Evolutionary conservation across 2,113 vertebrate species (phyloP).

Genomic region (Clinocottus analis): DNA sequence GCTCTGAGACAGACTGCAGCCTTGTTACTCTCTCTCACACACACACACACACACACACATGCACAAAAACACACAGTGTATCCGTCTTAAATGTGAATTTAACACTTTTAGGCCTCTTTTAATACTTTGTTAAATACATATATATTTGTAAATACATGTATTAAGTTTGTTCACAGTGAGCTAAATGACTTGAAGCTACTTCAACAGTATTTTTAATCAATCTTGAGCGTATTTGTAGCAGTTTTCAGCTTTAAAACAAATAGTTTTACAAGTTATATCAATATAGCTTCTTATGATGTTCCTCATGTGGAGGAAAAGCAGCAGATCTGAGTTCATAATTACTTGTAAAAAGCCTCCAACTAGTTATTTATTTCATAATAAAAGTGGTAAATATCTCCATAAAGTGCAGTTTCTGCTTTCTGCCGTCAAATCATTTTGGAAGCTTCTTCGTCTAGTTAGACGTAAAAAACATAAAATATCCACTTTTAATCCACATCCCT

Average conservation of each 20-base stretch:
- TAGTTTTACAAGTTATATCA: not conserved
- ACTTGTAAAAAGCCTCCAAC: not conserved
- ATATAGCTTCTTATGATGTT: not conserved
- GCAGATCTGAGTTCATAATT: not conserved
- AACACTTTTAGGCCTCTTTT: not conserved
- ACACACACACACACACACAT: not conserved
- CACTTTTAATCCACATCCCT: not conserved
- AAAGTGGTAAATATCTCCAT: not conserved
- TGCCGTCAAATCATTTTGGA: too few species aligned
- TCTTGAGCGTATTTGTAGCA: not conserved
- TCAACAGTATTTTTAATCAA: not conserved
- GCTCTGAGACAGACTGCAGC: constrained; percentile 67
- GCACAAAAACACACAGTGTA: not conserved
- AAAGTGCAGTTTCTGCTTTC: not conserved
- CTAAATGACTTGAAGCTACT: not conserved
- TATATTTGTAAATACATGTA: not conserved
- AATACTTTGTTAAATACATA: not conserved
- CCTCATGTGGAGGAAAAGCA: too few species aligned
- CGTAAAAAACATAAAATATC: not conserved
- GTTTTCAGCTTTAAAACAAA: not conserved
- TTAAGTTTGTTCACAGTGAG: not conserved
- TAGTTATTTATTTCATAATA: not conserved
- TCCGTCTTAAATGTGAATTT: not conserved
- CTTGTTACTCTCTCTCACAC: constrained; percentile 35
- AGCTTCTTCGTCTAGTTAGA: not conserved